These are phyloP conservation scores for Pseudococcus longispinus DNA, from an alignment of 2,888 invertebrate species.

Conservation along the genomic window DNA sequence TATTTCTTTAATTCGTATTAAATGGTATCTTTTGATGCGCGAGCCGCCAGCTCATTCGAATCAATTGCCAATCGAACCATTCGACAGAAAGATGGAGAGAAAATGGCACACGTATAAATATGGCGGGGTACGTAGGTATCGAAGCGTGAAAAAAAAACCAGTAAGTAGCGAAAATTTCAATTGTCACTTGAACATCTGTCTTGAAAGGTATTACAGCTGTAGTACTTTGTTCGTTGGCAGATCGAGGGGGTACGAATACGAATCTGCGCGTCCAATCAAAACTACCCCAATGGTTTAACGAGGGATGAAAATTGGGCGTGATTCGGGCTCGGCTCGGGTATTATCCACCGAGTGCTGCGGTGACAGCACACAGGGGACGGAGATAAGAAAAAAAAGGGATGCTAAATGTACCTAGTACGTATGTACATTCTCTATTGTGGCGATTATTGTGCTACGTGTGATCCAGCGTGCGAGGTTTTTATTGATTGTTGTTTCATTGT, in stretches of 20 bases:
- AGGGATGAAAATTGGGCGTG: constrained; percentile 57
- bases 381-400: constrained; percentile 28
- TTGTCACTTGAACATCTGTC: constrained; percentile 54
- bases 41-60: neutral
- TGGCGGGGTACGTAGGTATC: constrained; percentile 34
- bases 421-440: constrained; percentile 47
- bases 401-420: neutral
- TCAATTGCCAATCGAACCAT: neutral
- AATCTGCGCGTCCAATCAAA: constrained; percentile 50
- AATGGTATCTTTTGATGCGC: neutral
- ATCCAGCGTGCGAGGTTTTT: constrained; percentile 55
- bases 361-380: neutral
- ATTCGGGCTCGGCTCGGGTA: neutral
- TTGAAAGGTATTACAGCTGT: constrained; percentile 57
- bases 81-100: neutral
- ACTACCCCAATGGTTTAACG: constrained; percentile 50
- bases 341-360: constrained; percentile 19
- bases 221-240: constrained; percentile 40
- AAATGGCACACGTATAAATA: constrained; percentile 9
- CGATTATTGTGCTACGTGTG: constrained; percentile 41
- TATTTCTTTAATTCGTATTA: neutral
- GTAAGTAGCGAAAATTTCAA: constrained; percentile 34
- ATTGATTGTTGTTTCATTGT: constrained; percentile 56
- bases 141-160: constrained; percentile 48
- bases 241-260: constrained; percentile 8